These are phyloP conservation scores for Diglossa brunneiventris DNA, from an alignment of 2,113 vertebrate species.

Conservation along the genomic window DNA sequence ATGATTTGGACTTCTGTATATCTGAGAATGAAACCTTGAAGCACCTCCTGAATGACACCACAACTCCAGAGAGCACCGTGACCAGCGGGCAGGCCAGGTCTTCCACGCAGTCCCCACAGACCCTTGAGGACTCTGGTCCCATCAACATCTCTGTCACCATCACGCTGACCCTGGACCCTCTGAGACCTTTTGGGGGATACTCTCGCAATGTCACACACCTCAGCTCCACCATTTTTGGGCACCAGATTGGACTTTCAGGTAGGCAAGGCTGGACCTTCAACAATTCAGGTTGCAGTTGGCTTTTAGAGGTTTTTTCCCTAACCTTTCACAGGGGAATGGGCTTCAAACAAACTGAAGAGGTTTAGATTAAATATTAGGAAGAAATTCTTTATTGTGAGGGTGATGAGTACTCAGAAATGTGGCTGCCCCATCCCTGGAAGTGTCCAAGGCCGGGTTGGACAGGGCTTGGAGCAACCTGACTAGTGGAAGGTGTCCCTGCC, in stretches of 20 bases:
- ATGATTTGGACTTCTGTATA: constrained; percentile 95
- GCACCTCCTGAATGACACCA: constrained; percentile 90
- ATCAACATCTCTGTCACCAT: constrained; percentile 95
- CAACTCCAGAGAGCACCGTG: constrained; percentile 86
- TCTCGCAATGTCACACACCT: constrained; percentile 95
- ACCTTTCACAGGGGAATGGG: fast-evolving
- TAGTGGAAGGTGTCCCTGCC: neutral
- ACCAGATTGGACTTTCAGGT: constrained; percentile 93
- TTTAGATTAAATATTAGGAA: neutral
- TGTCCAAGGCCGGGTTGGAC: neutral
- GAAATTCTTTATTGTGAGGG: neutral
- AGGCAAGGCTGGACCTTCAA: neutral
- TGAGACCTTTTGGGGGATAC: constrained; percentile 90
- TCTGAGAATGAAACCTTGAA: constrained; percentile 97
- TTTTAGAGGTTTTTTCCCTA: neutral
- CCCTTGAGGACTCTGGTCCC: constrained; percentile 88
- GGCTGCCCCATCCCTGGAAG: neutral
- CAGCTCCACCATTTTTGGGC: constrained; percentile 87
- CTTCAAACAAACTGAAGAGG: neutral
- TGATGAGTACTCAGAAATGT: neutral
- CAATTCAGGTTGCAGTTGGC: neutral
- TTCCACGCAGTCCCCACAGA: constrained; percentile 85
- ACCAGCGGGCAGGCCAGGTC: constrained; percentile 86
- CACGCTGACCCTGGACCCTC: constrained; percentile 91
- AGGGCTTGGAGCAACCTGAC: neutral